Percentiles rank a stretch among this genome's conserved stretches.
Evolutionary conservation across 2,888 invertebrate species (phyloP).

Genomic region (Trisateles emortualis): DNA sequence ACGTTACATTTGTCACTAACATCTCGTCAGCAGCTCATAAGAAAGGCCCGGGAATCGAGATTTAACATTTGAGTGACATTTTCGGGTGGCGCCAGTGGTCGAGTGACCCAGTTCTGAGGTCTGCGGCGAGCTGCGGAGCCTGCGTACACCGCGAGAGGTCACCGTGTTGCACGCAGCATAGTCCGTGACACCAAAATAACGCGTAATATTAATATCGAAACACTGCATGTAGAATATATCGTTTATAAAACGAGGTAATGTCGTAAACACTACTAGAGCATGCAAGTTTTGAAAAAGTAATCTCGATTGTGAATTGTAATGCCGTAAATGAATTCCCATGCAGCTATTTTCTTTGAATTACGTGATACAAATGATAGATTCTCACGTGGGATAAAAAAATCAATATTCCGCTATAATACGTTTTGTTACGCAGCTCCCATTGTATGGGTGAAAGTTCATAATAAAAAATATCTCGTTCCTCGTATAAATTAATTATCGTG

Average conservation of each 20-base stretch:
- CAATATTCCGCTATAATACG: slow-evolving; percentile 46
- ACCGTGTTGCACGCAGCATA: slow-evolving; percentile 48
- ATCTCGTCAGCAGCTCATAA: slow-evolving; percentile 2
- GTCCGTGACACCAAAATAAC: slow-evolving; percentile 64
- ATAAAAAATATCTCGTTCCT: slow-evolving; percentile 50
- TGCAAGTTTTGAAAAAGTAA: slow-evolving; percentile 34
- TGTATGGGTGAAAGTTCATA: slow-evolving; percentile 80
- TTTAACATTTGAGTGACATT: slow-evolving; percentile 52
- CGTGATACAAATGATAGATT: slow-evolving; percentile 57
- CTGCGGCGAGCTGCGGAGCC: slow-evolving; percentile 70
- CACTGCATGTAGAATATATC: slow-evolving; percentile 15
- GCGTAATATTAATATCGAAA: slow-evolving; percentile 51
- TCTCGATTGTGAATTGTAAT: neutral
- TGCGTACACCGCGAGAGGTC: slow-evolving; percentile 72
- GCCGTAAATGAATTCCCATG: slow-evolving; percentile 37
- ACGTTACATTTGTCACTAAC: slow-evolving; percentile 12
- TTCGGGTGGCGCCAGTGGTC: slow-evolving; percentile 60
- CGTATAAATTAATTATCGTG: slow-evolving; percentile 38
- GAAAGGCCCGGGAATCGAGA: slow-evolving; percentile 27
- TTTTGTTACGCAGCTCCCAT: slow-evolving; percentile 65
- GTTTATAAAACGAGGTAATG: slow-evolving; percentile 40
- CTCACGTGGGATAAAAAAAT: slow-evolving; percentile 62
- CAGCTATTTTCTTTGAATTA: slow-evolving; percentile 48
- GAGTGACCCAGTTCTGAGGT: slow-evolving; percentile 72
- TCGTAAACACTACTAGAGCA: slow-evolving; percentile 45